These are phyloP conservation scores for Hydrozoanthus tunicans DNA, from an alignment of 64 coral and sea anemone species.

Conservation along the genomic window DNA sequence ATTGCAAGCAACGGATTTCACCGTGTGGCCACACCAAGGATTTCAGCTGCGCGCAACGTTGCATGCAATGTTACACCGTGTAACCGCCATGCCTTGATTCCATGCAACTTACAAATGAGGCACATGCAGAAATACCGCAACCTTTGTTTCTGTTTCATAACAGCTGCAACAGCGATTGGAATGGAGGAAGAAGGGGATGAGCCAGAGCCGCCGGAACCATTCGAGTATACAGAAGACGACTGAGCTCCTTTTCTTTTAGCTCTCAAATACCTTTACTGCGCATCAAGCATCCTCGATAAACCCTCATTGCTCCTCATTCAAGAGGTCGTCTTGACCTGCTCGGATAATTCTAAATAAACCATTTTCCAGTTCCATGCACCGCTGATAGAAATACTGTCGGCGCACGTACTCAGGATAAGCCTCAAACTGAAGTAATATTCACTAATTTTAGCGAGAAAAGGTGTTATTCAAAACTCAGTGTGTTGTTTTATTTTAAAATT, in stretches of 20 bases:
- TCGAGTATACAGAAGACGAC: constrained; percentile 94
- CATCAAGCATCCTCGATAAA: not conserved
- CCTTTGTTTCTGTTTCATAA: not conserved
- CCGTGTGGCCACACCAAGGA: too few relatives aligned
- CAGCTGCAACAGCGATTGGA: constrained; percentile 70
- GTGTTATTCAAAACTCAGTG: too few relatives aligned
- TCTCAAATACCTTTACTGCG: not conserved
- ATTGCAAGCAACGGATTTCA: too few relatives aligned
- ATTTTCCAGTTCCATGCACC: not conserved
- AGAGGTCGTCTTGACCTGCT: not conserved
- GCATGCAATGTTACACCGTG: too few relatives aligned
- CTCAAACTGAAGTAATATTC: too few relatives aligned
- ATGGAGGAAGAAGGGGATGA: constrained; percentile 97
- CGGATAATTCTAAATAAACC: not conserved
- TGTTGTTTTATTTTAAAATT: too few relatives aligned
- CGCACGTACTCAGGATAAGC: too few relatives aligned
- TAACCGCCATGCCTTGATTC: too few relatives aligned
- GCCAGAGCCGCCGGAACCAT: constrained; percentile 94
- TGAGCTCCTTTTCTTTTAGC: not conserved
- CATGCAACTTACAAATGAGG: too few relatives aligned
- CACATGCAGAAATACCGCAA: not conserved
- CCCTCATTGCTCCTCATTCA: not conserved
- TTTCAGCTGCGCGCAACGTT: too few relatives aligned
- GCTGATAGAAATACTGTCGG: too few relatives aligned
- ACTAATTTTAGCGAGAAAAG: too few relatives aligned